phyloP scores from a whole-genome alignment of 2,888 invertebrate species.

The Elaeidobius kamerunicus region DNA sequence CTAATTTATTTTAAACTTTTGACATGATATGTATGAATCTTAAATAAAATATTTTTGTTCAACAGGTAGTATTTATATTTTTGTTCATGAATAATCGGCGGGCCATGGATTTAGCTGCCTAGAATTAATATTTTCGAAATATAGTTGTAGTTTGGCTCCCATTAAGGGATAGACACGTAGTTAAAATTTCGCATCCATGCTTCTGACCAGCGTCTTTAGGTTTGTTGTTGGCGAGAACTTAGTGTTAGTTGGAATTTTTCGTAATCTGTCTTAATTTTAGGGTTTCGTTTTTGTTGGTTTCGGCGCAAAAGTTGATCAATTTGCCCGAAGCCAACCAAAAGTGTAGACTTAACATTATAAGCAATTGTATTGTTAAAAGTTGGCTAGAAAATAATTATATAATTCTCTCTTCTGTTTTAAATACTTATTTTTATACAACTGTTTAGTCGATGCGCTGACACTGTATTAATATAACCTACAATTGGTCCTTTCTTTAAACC shows the following conservation, averaged over 20 bases:
- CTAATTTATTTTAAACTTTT: not conserved
- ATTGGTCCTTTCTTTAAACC: too few species aligned
- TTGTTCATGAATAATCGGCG: too few species aligned
- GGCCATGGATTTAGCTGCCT: not conserved
- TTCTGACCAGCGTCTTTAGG: constrained; percentile 26
- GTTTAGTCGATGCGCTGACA: constrained; percentile 20
- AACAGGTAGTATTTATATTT: too few species aligned
- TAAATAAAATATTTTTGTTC: too few species aligned
- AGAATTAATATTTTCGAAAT: constrained; percentile 14
- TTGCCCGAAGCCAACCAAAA: not conserved
- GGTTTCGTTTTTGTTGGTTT: constrained; percentile 9
- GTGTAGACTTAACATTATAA: constrained; percentile 21
- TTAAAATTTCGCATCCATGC: constrained; percentile 5
- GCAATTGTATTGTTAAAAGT: constrained; percentile 28
- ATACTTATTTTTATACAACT: constrained; percentile 25
- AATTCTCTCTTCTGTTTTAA: constrained; percentile 16
- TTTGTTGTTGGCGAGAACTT: constrained; percentile 22
- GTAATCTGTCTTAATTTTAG: constrained; percentile 25
- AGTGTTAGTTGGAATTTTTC: constrained; percentile 24
- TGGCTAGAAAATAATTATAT: constrained; percentile 19
- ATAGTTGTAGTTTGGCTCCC: constrained; percentile 6
- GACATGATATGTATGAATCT: too few species aligned
- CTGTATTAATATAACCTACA: constrained; percentile 7
- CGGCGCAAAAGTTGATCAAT: constrained; percentile 1
- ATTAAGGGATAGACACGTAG: constrained; percentile 12